Evolutionary conservation across 2,888 invertebrate genomes (phyloP).

Genomic region (Schizaphis graminum): DNA sequence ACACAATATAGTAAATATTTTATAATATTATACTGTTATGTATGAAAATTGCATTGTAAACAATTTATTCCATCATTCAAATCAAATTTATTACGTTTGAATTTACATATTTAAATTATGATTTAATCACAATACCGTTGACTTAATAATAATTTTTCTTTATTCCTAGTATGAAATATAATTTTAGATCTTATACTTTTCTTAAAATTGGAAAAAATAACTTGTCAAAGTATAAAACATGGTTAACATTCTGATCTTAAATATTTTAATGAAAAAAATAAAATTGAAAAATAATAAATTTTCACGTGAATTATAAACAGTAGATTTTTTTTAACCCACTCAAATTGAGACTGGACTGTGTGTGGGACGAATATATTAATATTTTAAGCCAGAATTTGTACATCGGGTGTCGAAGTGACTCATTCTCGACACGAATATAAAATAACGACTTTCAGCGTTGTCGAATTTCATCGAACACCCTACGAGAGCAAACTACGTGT

Average conservation of each 20-base stretch:
- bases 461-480: neutral
- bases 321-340: neutral
- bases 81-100: neutral
- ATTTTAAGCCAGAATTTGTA: neutral
- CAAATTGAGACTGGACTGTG: neutral
- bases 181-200: neutral
- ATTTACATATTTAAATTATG: neutral
- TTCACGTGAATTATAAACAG: neutral
- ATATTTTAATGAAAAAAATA: slow-evolving; percentile 9
- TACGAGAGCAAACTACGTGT: neutral
- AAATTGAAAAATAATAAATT: neutral
- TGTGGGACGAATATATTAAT: neutral
- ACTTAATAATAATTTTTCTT: neutral
- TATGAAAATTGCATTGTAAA: neutral
- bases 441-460: neutral
- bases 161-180: neutral
- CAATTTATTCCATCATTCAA: neutral
- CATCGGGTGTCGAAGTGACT: neutral
- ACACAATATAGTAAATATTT: too few species aligned
- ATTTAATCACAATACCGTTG: neutral
- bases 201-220: neutral
- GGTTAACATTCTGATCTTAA: neutral
- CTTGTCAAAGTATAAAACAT: neutral
- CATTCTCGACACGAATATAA: neutral
- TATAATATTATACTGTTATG: too few species aligned